Conservation (phyloP, 1,140 invertebrate species). For the Drosophila suzukii region DNA sequence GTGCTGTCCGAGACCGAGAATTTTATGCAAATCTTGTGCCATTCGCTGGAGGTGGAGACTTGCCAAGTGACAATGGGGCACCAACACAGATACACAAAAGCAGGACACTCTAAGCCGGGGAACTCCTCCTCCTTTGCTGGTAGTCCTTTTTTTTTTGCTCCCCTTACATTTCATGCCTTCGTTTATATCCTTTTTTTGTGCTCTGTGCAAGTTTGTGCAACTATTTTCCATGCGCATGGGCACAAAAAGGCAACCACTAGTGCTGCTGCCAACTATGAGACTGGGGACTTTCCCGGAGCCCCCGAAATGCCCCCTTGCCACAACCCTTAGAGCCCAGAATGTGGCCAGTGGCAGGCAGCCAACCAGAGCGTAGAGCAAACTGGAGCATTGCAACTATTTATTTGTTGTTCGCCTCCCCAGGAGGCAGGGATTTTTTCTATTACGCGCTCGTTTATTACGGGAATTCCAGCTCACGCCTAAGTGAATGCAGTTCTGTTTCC, state of each 20-base stretch:
- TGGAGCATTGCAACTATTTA: constrained; percentile 81
- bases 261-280: constrained; percentile 17
- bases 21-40: constrained; percentile 67
- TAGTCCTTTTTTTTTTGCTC: constrained; percentile 40
- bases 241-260: constrained; percentile 71
- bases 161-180: constrained; percentile 44
- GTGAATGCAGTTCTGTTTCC: constrained; percentile 42
- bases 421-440: constrained; percentile 63
- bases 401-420: constrained; percentile 45
- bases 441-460: constrained; percentile 80
- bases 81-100: constrained; percentile 32
- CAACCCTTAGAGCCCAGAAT: constrained; percentile 38
- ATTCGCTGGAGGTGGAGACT: constrained; percentile 35
- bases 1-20: constrained; percentile 37
- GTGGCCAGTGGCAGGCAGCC: constrained; percentile 66
- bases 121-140: constrained; percentile 45
- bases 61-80: constrained; percentile 52
- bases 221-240: constrained; percentile 83
- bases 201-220: constrained; percentile 75
- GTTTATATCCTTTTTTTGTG: constrained; percentile 36
- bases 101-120: constrained; percentile 28
- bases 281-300: constrained; percentile 24
- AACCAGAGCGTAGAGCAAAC: constrained; percentile 77
- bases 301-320: not conserved
- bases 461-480: constrained; percentile 65